Evolutionary conservation across 2,888 invertebrate species (phyloP).

Genomic region (Subacronicta megacephala): DNA sequence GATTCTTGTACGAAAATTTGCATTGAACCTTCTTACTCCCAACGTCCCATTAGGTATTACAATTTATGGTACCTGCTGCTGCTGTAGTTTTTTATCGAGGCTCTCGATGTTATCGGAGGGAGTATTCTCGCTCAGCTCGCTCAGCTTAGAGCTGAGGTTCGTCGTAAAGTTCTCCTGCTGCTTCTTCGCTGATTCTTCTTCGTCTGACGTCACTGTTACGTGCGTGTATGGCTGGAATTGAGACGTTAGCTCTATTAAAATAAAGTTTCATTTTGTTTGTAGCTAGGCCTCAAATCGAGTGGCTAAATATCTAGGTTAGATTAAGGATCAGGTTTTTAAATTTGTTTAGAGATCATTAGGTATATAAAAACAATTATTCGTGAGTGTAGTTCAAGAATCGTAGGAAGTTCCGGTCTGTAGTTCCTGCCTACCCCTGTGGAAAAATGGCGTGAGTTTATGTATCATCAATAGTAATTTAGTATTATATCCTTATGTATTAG

Average conservation of each 20-base stretch:
- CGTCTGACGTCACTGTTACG: slow-evolving; percentile 93
- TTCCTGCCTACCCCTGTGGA: no score
- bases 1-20: slow-evolving; percentile 7
- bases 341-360: no score
- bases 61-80: slow-evolving; percentile 89
- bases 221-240: slow-evolving; percentile 91
- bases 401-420: no score
- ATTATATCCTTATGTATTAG: no score
- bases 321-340: no score
- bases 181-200: slow-evolving; percentile 92
- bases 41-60: slow-evolving; percentile 1
- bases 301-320: no score
- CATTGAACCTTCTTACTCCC: slow-evolving; percentile 8
- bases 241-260: no score
- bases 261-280: no score
- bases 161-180: slow-evolving; percentile 82
- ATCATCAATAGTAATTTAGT: no score
- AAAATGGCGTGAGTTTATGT: no score
- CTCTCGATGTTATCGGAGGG: slow-evolving; percentile 89
- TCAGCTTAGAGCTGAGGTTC: slow-evolving; percentile 89
- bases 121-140: slow-evolving; percentile 72
- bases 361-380: no score
- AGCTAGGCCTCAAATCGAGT: neutral
- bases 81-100: slow-evolving; percentile 91
- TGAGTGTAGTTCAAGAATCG: no score